These are phyloP conservation scores for Atractosteus spatula DNA, from an alignment of 2,113 vertebrate genomes.

Conservation along the genomic window DNA sequence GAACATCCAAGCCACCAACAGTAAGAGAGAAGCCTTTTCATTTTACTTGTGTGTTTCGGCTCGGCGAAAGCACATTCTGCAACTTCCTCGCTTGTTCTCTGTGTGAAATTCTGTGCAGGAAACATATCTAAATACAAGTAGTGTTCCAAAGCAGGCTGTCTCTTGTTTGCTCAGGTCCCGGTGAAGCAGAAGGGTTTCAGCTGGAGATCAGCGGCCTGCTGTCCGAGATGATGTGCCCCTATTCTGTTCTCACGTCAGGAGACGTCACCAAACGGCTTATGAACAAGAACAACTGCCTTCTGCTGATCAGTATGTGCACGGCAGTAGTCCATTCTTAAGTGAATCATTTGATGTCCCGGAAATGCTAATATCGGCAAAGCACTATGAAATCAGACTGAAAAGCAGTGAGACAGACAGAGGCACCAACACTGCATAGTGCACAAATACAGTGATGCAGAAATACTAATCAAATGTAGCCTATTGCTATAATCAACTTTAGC, in stretches of 20 bases:
- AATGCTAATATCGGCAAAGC: neutral
- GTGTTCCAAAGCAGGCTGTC: neutral
- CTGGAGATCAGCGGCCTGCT: conserved; percentile 93
- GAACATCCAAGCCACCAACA: conserved; percentile 93
- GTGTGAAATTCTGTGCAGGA: neutral
- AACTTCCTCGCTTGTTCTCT: too few relatives aligned
- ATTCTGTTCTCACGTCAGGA: conserved; percentile 79
- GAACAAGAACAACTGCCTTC: conserved; percentile 84
- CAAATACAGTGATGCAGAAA: neutral
- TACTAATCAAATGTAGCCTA: neutral
- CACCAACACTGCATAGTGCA: too few relatives aligned
- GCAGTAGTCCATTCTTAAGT: neutral
- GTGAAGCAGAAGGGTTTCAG: conserved; percentile 90
- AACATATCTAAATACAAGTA: neutral
- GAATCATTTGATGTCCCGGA: neutral
- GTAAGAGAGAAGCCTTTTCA: conserved; percentile 62
- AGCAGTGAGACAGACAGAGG: too few relatives aligned
- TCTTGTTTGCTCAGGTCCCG: conserved; percentile 71
- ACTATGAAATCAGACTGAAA: neutral
- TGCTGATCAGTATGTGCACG: conserved; percentile 85
- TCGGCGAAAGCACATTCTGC: too few relatives aligned
- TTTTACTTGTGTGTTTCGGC: neutral
- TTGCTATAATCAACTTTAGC: neutral
- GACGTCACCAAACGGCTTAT: conserved; percentile 87
- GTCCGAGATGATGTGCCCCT: conserved; percentile 88